Evolutionary conservation across 2,113 vertebrate genomes (phyloP), one percentile per base, ranked within the genome.

Genomic region (Solenodon paradoxus): DNA sequence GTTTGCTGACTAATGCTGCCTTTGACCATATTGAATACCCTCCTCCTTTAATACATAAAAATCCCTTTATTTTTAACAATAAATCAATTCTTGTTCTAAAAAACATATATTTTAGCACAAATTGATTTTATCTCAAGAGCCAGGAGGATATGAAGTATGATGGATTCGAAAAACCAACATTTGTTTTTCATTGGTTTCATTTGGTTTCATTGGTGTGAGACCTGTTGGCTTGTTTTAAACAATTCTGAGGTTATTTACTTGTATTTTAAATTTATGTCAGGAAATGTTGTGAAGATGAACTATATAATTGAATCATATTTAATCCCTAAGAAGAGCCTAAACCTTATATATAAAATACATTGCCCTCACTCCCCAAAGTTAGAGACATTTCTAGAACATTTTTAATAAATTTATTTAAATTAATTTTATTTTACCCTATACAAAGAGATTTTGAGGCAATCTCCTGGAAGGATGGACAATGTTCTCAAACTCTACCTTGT

Each of bases 31-130:
- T 4, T 92, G 30, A 89, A 93, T 63, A 96, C 30, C 38, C 30
- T 40, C 42, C 30, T 61, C 35, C n/a, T 57, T 20, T 53, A 24
- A 22, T 32, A 71, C 30, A 17, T 47, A 68, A 85, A 89, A 85
- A 26, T 81, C 53, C 66, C 47, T 96, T 61, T 78, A 80, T 19
- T 79, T 95, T 49, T 90, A 86, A 74, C 20, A 93, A 78, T 82
- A 93, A 83, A 59, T 83, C 66, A 51, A 81, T 89, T 94, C 42
- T 88, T 83, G 49, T 64, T 82, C 75, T 77, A 30, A 84, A 51
- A 78, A 75, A 91, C 83, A 78, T 40, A 78, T 40, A 5, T 57
- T 68, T 86, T 42, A 94, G 55, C 35, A 63, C 72, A 93, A 95
- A 63, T 55, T 71, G 35, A 71, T 30, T 84, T n/a, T 81, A 88